A percentile compares a stretch with the other conserved stretches of the same genome.
Conservation (phyloP, 2,797 vertebrate species). For the Mus spretus region DNA sequence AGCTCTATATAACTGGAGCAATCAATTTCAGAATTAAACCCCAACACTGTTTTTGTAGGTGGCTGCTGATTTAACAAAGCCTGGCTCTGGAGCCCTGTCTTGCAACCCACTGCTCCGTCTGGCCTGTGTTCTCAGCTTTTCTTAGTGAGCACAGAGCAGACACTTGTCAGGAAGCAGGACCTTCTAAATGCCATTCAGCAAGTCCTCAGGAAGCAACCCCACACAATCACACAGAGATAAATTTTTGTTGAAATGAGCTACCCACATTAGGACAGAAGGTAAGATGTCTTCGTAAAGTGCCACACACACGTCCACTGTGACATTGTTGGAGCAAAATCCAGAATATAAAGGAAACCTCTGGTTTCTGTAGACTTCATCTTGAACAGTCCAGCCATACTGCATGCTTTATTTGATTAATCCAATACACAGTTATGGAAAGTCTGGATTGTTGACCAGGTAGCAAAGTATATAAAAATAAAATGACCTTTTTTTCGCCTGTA, state of each 20-base stretch:
- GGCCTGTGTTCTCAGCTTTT: background rate
- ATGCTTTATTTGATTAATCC: background rate
- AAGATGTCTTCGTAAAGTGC: background rate
- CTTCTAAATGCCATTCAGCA: background rate
- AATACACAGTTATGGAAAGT: background rate
- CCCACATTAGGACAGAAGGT: background rate
- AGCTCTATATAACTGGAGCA: background rate
- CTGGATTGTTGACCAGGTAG: background rate
- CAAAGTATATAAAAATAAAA: constrained; percentile 42
- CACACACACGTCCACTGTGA: background rate
- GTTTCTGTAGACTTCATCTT: background rate
- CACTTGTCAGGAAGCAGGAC: background rate
- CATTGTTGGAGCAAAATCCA: background rate
- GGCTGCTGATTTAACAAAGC: background rate
- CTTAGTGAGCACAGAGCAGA: fast-evolving
- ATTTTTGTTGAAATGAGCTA: background rate
- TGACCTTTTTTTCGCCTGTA: background rate
- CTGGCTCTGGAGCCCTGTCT: background rate
- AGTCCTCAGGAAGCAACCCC: background rate
- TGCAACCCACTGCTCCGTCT: background rate
- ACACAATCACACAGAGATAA: background rate
- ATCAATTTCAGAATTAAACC: background rate
- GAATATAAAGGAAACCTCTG: background rate
- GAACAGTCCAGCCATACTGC: background rate
- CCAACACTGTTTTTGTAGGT: background rate